Percentiles rank a stretch among this genome's conserved stretches.
These are phyloP conservation scores for Microplitis mediator DNA, from an alignment of 1,140 invertebrate species.

Conservation along the genomic window DNA sequence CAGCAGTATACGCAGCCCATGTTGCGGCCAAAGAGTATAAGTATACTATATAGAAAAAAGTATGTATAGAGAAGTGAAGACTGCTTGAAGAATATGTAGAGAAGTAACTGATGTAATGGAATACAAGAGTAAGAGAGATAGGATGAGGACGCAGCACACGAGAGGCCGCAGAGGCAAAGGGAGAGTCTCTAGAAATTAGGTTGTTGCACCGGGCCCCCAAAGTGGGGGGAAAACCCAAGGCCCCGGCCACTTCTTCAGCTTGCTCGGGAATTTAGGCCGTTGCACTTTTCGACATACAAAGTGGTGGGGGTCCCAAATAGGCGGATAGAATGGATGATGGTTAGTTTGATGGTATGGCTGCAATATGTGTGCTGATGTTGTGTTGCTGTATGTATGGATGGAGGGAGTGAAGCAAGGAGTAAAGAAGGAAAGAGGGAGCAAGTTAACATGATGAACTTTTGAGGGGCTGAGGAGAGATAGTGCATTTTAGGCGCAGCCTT, in stretches of 20 bases:
- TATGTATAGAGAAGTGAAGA: constrained; percentile 5
- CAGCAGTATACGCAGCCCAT: not conserved
- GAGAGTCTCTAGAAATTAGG: constrained; percentile 62
- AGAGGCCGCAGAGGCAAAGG: constrained; percentile 35
- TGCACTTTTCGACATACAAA: constrained; percentile 58
- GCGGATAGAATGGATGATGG: constrained; percentile 36
- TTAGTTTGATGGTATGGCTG: not conserved
- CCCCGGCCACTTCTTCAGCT: constrained; percentile 54
- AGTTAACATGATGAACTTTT: constrained; percentile 3
- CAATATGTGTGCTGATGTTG: not conserved
- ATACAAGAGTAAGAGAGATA: constrained; percentile 25
- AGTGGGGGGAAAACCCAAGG: constrained; percentile 55
- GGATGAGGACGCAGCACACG: constrained; percentile 10
- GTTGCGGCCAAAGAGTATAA: not conserved
- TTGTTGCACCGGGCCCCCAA: constrained; percentile 59
- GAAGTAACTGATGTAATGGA: not conserved
- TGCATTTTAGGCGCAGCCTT: no score
- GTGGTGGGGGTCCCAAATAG: constrained; percentile 48
- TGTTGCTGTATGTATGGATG: constrained; percentile 34
- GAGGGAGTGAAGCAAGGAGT: constrained; percentile 13
- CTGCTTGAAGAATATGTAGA: constrained; percentile 23
- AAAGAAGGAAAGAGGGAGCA: constrained; percentile 13
- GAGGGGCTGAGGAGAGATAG: constrained; percentile 25
- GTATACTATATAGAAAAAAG: no score
- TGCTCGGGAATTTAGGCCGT: constrained; percentile 59